Percentiles rank a stretch among this genome's conserved stretches.
Conservation (phyloP, 2,113 vertebrate species). For the Atlantisia rogersi region DNA sequence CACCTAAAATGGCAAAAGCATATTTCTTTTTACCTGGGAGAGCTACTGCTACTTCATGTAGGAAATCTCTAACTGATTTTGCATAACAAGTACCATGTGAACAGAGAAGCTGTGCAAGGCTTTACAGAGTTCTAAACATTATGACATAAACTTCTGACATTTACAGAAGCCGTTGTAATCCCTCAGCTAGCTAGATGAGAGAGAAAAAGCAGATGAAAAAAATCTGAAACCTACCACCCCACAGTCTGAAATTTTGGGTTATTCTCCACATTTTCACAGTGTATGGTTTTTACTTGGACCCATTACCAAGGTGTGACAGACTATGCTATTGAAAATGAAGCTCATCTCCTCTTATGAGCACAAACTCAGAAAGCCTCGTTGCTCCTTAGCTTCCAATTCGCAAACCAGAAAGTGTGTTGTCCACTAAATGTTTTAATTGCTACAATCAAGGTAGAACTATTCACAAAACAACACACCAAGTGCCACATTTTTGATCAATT, state of each 20-base stretch:
- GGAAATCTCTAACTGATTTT: not conserved
- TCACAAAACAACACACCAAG: not conserved
- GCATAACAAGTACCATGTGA: not conserved
- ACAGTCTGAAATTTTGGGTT: not conserved
- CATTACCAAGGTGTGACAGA: not conserved
- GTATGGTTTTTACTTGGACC: not conserved
- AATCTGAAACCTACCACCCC: rapidly evolving
- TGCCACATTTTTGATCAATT: not conserved
- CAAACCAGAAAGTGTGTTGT: not conserved
- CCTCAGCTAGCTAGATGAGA: not conserved
- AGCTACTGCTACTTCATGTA: not conserved
- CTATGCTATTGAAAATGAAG: not conserved
- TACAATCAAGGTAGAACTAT: not conserved
- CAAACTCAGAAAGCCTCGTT: not conserved
- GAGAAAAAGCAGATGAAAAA: not conserved
- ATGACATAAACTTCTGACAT: not conserved
- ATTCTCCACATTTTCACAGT: not conserved
- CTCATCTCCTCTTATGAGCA: not conserved
- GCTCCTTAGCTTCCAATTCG: not conserved
- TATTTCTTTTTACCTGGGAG: constrained; percentile 16
- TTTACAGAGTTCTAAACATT: not conserved
- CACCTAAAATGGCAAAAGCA: not conserved
- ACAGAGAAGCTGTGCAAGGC: not conserved
- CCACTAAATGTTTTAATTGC: not conserved
- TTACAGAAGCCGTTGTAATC: not conserved